phyloP scores from a whole-genome alignment of 2,113 vertebrate genomes.

The Aptenodytes patagonicus region DNA sequence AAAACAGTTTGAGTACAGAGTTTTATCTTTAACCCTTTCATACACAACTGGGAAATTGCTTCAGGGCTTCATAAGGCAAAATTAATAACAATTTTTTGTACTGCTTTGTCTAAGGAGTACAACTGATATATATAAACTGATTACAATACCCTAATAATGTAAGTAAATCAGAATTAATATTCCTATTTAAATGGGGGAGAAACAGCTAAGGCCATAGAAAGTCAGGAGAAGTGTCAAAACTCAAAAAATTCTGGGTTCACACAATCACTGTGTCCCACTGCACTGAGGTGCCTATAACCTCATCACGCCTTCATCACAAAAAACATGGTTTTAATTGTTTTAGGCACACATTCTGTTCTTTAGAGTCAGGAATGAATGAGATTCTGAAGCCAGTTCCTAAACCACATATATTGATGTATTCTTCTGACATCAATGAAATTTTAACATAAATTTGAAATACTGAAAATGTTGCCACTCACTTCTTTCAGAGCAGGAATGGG shows the following conservation, averaged over 20 bases:
- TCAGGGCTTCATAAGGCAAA: neutral
- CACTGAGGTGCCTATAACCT: neutral
- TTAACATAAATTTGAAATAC: neutral
- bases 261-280: neutral
- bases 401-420: neutral
- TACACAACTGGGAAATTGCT: neutral
- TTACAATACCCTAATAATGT: neutral
- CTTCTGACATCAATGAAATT: neutral
- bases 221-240: neutral
- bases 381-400: neutral
- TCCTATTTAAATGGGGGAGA: neutral
- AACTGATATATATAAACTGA: no score
- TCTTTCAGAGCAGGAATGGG: neutral
- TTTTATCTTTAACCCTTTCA: constrained; percentile 36
- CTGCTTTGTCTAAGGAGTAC: neutral
- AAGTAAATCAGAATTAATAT: neutral
- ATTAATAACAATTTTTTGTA: neutral
- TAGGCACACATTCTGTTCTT: neutral
- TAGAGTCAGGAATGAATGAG: neutral
- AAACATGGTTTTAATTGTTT: neutral
- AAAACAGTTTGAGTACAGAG: neutral
- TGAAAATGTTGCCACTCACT: neutral
- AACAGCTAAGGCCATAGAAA: neutral
- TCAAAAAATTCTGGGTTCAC: neutral
- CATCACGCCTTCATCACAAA: neutral